Conservation (phyloP, 2,888 invertebrate genomes). For the Hypena proboscidalis region DNA sequence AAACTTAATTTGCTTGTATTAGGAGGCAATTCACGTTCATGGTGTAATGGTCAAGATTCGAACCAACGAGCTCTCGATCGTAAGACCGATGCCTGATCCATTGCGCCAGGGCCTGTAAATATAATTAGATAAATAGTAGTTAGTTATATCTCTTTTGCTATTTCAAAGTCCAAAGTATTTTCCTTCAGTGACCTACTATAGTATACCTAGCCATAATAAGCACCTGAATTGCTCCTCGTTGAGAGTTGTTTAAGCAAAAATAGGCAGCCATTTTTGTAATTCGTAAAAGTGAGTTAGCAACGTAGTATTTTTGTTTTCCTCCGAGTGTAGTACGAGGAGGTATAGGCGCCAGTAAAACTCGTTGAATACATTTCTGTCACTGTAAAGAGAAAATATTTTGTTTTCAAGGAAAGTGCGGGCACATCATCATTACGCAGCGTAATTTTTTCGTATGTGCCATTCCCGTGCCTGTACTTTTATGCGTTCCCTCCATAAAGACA, state of each 20-base stretch:
- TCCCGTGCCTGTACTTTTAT: conserved; percentile 82
- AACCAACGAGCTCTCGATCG: no score
- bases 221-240: no score
- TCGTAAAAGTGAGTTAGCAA: conserved; percentile 50
- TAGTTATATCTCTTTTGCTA: background rate
- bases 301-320: conserved; percentile 35
- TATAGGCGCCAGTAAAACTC: conserved; percentile 61
- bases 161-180: no score
- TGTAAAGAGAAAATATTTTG: conserved; percentile 81
- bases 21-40: no score
- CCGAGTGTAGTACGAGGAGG: conserved; percentile 39
- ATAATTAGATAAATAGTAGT: no score
- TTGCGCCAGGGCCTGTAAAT: no score
- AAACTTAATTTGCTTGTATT: no score
- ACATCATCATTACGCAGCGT: conserved; percentile 84
- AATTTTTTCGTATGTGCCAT: conserved; percentile 84
- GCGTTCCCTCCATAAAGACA: conserved; percentile 84
- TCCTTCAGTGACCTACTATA: no score
- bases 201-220: no score
- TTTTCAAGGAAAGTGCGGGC: conserved; percentile 78
- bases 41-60: no score
- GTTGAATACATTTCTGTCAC: conserved; percentile 78
- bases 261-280: conserved; percentile 39
- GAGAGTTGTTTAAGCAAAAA: conserved; percentile 13
- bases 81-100: no score